These are phyloP conservation scores for Sepiola atlantica DNA, from an alignment of 2,888 invertebrate genomes.

Conservation along the genomic window DNA sequence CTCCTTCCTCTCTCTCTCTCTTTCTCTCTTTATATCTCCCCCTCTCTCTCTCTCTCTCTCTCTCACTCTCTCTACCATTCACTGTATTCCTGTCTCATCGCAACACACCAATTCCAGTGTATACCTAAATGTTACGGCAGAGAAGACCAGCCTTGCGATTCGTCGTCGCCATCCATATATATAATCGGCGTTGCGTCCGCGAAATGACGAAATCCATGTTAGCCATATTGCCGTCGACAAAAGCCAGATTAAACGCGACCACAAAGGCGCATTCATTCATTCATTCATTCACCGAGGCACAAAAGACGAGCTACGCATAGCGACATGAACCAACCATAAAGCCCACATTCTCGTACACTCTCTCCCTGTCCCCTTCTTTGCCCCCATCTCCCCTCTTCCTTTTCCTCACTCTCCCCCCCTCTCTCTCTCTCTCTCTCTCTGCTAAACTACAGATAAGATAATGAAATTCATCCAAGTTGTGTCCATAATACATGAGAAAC, in stretches of 20 bases:
- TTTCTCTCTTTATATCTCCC: too few species aligned
- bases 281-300: not conserved
- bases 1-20: not conserved
- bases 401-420: not conserved
- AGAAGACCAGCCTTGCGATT: not conserved
- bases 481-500: not conserved
- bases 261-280: not conserved
- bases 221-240: not conserved
- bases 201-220: not conserved
- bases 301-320: not conserved
- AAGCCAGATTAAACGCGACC: not conserved
- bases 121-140: not conserved
- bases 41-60: too few species aligned
- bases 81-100: too few species aligned
- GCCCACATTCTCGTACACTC: not conserved
- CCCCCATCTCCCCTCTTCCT: too few species aligned
- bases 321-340: not conserved
- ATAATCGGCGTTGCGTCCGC: not conserved
- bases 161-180: not conserved
- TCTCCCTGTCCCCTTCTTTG: too few species aligned
- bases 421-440: not conserved
- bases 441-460: not conserved
- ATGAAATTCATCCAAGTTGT: not conserved
- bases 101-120: not conserved
- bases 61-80: too few species aligned